Evolutionary conservation across 2,888 invertebrate species (phyloP).

Genomic region (Euproctis similis): DNA sequence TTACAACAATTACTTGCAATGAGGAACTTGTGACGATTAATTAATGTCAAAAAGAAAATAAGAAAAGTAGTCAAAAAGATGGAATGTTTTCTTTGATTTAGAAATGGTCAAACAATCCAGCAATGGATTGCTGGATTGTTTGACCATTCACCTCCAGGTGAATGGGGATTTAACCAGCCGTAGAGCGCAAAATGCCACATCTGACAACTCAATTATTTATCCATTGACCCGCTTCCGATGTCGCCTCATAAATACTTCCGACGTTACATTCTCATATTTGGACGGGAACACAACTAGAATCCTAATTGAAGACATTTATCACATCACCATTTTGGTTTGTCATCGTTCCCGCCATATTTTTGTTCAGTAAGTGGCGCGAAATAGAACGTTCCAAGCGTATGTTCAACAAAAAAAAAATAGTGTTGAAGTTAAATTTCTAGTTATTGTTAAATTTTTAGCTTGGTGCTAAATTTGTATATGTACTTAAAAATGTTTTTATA

Average conservation of each 20-base stretch:
- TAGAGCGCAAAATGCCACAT: slow-evolving; percentile 20
- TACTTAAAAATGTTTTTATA: no score
- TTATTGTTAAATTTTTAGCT: neutral
- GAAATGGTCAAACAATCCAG: no score
- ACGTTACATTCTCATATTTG: slow-evolving; percentile 34
- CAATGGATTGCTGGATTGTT: no score
- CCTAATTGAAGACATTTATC: slow-evolving; percentile 43
- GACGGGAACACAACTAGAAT: slow-evolving; percentile 43
- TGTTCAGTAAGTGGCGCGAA: slow-evolving; percentile 36
- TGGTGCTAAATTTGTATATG: no score
- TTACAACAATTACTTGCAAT: no score
- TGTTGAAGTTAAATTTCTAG: neutral
- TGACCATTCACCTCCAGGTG: no score
- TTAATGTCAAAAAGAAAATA: no score
- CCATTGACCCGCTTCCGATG: slow-evolving; percentile 47
- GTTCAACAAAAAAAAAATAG: slow-evolving; percentile 22
- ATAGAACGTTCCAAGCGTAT: slow-evolving; percentile 38
- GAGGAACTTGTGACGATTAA: no score
- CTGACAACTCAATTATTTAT: slow-evolving; percentile 48
- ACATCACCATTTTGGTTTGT: slow-evolving; percentile 37
- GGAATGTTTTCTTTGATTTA: no score
- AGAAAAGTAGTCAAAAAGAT: no score
- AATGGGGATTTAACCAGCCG: slow-evolving; percentile 1
- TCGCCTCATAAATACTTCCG: slow-evolving; percentile 31
- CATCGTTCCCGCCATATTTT: slow-evolving; percentile 36